phyloP scores from a whole-genome alignment of 2,888 invertebrate genomes.

The Eueremaeus valkanovi region DNA sequence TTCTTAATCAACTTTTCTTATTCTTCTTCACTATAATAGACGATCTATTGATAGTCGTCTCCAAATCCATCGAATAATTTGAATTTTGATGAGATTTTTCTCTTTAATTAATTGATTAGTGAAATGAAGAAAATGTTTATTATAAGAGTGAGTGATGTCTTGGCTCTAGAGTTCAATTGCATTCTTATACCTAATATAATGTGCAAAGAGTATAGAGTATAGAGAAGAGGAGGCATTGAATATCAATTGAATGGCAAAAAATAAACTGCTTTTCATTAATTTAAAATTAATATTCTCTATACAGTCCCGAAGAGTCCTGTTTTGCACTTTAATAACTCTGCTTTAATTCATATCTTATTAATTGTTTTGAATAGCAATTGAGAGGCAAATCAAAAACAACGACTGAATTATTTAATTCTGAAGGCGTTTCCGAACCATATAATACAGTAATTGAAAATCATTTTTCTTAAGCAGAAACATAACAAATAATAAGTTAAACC shows the following conservation, averaged over 20 bases:
- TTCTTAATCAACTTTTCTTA: no score
- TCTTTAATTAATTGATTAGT: no score
- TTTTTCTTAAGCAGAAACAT: slow-evolving; percentile 11
- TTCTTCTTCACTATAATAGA: no score
- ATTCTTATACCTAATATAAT: not conserved
- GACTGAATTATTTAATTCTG: not conserved
- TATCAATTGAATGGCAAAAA: not conserved
- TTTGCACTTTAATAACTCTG: slow-evolving; percentile 26
- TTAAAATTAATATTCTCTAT: slow-evolving; percentile 22
- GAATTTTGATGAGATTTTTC: not conserved
- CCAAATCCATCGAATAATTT: no score
- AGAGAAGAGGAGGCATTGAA: not conserved
- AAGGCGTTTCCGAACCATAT: slow-evolving; percentile 12
- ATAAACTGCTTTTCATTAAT: not conserved
- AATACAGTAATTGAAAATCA: slow-evolving; percentile 17
- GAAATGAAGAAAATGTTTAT: no score
- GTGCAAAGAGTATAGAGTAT: not conserved
- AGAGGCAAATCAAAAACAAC: not conserved
- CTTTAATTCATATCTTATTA: slow-evolving; percentile 31
- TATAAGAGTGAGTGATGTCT: not conserved
- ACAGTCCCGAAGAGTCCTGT: slow-evolving; percentile 19
- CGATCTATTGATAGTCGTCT: no score
- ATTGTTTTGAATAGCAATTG: slow-evolving; percentile 23
- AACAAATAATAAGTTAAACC: not conserved
- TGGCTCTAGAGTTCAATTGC: not conserved